A percentile compares a stretch with the other conserved stretches of the same genome.
Conservation (phyloP, 1,140 invertebrate genomes). For the Spodoptera litura region DNA sequence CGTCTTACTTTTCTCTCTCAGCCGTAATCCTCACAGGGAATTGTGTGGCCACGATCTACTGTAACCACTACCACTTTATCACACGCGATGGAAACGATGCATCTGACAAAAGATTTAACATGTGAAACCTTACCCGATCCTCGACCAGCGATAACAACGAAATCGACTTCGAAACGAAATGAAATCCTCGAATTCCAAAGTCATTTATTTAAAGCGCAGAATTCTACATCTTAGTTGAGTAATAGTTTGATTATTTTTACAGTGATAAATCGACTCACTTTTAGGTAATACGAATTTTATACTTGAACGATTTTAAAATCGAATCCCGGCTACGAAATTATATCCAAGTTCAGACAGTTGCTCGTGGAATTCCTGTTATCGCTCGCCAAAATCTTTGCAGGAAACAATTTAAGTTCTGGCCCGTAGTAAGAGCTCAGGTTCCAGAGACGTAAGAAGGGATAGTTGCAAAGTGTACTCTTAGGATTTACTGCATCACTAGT, state of each 20-base stretch:
- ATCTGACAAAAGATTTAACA: constrained; percentile 44
- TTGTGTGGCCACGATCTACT: constrained; percentile 77
- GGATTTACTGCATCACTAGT: constrained; percentile 83
- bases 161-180: constrained; percentile 36
- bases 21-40: constrained; percentile 78
- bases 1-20: constrained; percentile 82
- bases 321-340: constrained; percentile 36
- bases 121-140: constrained; percentile 30
- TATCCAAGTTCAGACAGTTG: constrained; percentile 40
- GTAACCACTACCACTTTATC: constrained; percentile 63
- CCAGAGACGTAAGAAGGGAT: constrained; percentile 65
- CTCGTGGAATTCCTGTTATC: constrained; percentile 49
- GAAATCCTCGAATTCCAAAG: constrained; percentile 38
- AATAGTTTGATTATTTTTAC: constrained; percentile 48
- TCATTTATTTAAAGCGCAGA: constrained; percentile 41
- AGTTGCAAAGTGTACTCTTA: constrained; percentile 74
- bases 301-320: constrained; percentile 45
- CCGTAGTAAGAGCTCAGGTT: constrained; percentile 63
- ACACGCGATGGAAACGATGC: constrained; percentile 44
- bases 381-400: constrained; percentile 51
- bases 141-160: constrained; percentile 18
- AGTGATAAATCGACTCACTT: constrained; percentile 44
- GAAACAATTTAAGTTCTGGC: constrained; percentile 55
- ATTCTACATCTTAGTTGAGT: constrained; percentile 42
- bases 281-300: constrained; percentile 46